Conservation (phyloP, 2,113 vertebrate species). For the Lutjanus erythropterus region DNA sequence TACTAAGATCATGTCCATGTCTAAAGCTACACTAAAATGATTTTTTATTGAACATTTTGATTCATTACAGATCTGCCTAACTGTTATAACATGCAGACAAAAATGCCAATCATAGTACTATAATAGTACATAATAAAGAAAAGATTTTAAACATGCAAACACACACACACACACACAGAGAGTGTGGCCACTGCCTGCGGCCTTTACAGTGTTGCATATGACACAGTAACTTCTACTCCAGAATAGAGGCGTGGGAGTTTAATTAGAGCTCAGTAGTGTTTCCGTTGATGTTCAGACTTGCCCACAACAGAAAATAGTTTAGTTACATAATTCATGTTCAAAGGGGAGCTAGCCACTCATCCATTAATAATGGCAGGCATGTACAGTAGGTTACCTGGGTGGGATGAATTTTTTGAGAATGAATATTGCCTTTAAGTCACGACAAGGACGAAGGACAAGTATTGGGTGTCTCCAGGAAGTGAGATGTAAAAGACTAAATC, state of each 20-base stretch:
- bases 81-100: background rate
- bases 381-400: background rate
- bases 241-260: background rate
- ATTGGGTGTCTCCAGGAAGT: background rate
- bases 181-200: background rate
- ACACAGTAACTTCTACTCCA: background rate
- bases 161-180: background rate
- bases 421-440: background rate
- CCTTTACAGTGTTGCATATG: background rate
- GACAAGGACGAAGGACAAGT: too few relatives aligned
- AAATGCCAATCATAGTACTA: background rate
- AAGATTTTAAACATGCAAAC: background rate
- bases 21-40: background rate
- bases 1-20: background rate
- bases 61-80: background rate
- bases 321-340: background rate
- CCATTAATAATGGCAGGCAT: background rate
- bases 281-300: background rate
- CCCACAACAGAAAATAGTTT: background rate
- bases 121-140: background rate
- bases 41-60: background rate
- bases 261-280: background rate
- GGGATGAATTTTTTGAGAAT: constrained; percentile 33
- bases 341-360: background rate
- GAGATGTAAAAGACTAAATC: too few relatives aligned